phyloP scores from a whole-genome alignment of 2,797 vertebrate genomes.

The Crax fasciolata region DNA sequence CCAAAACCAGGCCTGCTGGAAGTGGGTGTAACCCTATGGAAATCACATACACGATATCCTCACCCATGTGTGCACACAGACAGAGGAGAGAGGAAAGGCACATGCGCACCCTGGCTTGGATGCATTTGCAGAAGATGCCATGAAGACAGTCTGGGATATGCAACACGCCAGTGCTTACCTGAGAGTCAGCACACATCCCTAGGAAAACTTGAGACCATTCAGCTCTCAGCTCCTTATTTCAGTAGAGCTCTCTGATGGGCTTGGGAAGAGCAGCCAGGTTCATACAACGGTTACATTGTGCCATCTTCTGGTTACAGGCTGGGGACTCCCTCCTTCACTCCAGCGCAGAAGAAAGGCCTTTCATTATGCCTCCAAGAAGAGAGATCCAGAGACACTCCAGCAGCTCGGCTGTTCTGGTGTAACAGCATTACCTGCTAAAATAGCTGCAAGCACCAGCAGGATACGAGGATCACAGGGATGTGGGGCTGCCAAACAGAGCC shows the following conservation, averaged over 20 bases:
- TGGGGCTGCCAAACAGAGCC: background rate
- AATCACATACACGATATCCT: background rate
- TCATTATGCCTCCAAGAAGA: background rate
- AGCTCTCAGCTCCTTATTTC: background rate
- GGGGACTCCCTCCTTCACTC: background rate
- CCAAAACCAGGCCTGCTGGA: background rate
- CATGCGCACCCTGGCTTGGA: rapidly evolving
- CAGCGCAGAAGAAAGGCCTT: background rate
- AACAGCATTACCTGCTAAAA: background rate
- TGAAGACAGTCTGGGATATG: background rate
- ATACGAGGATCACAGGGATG: rapidly evolving
- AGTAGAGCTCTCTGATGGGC: background rate
- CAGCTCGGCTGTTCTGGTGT: background rate
- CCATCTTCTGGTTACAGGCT: slow-evolving; percentile 76
- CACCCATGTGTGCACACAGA: rapidly evolving
- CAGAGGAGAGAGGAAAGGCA: background rate
- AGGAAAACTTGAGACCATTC: background rate
- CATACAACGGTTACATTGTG: slow-evolving; percentile 66
- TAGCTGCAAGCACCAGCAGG: background rate
- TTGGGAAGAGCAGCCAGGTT: background rate
- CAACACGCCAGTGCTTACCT: background rate
- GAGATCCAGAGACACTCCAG: rapidly evolving
- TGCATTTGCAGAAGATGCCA: background rate
- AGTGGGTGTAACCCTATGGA: background rate
- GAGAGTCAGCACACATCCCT: background rate